Base-by-base conservation (phyloP, 2,113 vertebrate species). In the Platichthys stellatus region DNA sequence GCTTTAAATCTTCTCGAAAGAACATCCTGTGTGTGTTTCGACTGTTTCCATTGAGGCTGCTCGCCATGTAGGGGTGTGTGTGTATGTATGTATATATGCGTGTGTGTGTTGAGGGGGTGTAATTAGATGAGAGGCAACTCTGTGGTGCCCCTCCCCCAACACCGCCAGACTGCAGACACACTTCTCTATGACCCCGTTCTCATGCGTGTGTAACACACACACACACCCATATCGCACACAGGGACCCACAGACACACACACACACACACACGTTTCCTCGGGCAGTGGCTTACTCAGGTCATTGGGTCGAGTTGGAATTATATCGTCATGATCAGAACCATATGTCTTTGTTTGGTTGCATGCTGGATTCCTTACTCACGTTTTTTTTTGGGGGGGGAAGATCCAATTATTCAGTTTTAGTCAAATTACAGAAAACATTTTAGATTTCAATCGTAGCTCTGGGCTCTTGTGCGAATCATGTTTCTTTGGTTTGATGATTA, bases 111-210 rank as follows among this genome's bases (percentile, higher is more conserved):
- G 17, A n/a, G 24, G 51, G 59, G 13, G 38, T 66, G 72, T 86
- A 86, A 93, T 91, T 88, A 90, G 81, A 92, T 86, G 81, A 87
- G 82, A 63, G 65, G 72, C 28, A 86, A 83, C 85, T 88, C 69
- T 73, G 59, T 61, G 20, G 62, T 45, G 67, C 77, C 89, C 89
- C 72, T 82, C 82, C 87, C 80, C 88, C 83, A 15, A 18, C 83
- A 53, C 68, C 54, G 69, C 61, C 60, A 84, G 81, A 85, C 78
- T 82, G 74, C 78, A 78, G 83, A 88, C 85, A 84, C 82, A 88
- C 87, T 80, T 81, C 69, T 76, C 62, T 47, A 38, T 58, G 62
- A 76, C 78, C 66, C 66, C 2, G 26, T 84, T 83, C 88, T 74
- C 67, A 74, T 78, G 61, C 23, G 11, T 67, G 40, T 63, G 51